Base-by-base conservation (phyloP, 2,797 vertebrate species). In the Sebastes itinus region DNA sequence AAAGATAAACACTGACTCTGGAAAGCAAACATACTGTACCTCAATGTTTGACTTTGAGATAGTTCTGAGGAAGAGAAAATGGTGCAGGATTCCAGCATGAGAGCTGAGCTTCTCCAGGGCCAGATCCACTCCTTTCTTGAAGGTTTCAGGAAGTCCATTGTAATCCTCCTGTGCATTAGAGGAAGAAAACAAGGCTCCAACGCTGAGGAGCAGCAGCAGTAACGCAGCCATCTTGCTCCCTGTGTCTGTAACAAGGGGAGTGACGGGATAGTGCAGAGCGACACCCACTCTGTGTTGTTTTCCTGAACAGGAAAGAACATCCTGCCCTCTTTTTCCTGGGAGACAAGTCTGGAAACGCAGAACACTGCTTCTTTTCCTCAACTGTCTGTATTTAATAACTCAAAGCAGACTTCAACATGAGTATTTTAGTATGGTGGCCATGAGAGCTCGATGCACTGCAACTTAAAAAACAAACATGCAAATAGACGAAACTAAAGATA, bases 101-200 rank as follows among this genome's bases (percentile, higher is more conserved):
- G 87, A 82, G 81, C 84, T 64, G 33, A 96, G 56, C 27, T 93
- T 88, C 60, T 89, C 59, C 83, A 94, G 74, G 10, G 92, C 88
- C 49, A 96, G 62, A 18, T 94, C 91, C 20, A 95, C 95, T 78
- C 95, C 95, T 74, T 87, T 93, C 83, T 27, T 94, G 81, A 88
- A 92, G 49, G 30, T 12, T 2, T 91, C 92, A 2, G 94, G 46
- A 4, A 96, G 94, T 3, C 56, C 52, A 0, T 54, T 7, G 63
- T 95, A 95, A 18, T 81, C 81, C 28, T 79, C 76, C 58, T 94
- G 90, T 0, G 88, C 90, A 1, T 85, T 16, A 0, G 68, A 77
- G 5, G 35, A 52, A 16, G 65, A 62, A 62, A 92, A 42, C 42
- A 93, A 71, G 12, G 78, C 77, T 42, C 88, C 92, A 0, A 70